A percentile compares a stretch with the other conserved stretches of the same genome.
Evolutionary conservation across 2,888 invertebrate species (phyloP).

Genomic region (Cosmia pyralina): DNA sequence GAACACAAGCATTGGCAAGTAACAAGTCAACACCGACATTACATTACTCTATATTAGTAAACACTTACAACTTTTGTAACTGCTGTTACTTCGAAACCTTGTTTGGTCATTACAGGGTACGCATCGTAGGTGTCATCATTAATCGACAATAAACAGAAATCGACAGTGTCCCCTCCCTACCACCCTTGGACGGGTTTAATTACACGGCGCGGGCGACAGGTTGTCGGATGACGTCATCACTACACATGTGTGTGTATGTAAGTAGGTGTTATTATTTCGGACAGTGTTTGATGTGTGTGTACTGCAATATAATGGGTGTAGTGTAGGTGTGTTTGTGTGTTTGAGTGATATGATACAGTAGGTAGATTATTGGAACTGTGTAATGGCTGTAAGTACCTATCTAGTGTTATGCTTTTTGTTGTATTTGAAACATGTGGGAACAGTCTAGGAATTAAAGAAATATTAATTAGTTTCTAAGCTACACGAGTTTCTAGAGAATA

Average conservation of each 20-base stretch:
- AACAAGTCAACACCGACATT: not conserved
- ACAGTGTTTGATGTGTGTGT: constrained; percentile 57
- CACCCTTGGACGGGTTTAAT: constrained; percentile 86
- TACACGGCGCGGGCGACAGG: constrained; percentile 90
- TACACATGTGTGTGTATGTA: constrained; percentile 73
- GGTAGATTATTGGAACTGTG: constrained; percentile 40
- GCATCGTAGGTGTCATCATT: constrained; percentile 4
- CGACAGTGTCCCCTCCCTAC: constrained; percentile 74
- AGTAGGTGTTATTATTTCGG: constrained; percentile 64
- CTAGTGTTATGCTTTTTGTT: constrained; percentile 37
- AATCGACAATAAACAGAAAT: constrained; percentile 56
- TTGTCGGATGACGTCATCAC: constrained; percentile 89
- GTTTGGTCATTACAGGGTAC: not conserved
- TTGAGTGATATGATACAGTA: constrained; percentile 39
- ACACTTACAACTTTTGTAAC: not conserved
- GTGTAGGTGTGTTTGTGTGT: constrained; percentile 23
- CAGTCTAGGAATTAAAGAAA: constrained; percentile 31
- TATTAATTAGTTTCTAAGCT: constrained; percentile 18
- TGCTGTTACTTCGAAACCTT: not conserved
- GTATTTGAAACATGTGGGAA: constrained; percentile 39
- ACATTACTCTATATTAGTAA: not conserved
- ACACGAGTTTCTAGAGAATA: too few relatives aligned
- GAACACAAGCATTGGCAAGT: not conserved
- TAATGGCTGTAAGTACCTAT: constrained; percentile 32
- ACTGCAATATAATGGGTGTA: constrained; percentile 56